phyloP scores from a whole-genome alignment of 2,797 vertebrate genomes.

The Sebastes steindachneri region DNA sequence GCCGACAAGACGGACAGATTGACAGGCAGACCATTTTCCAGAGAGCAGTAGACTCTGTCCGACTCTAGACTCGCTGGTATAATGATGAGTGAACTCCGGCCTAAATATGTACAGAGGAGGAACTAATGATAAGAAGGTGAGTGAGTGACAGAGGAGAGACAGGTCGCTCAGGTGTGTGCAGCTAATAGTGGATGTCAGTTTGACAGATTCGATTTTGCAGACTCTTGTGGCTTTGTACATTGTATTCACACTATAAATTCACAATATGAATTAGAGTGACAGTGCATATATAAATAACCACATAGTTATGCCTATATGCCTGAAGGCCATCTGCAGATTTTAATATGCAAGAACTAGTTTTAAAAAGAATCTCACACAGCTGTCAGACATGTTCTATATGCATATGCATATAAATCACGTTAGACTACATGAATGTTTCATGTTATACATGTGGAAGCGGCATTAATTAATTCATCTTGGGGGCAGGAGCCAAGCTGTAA shows the following conservation, averaged over 20 bases:
- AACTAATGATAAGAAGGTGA: slow-evolving; percentile 65
- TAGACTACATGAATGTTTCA: background rate
- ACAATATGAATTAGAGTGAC: slow-evolving; percentile 13
- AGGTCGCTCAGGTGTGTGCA: slow-evolving; percentile 30
- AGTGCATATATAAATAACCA: background rate
- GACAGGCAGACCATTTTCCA: slow-evolving; percentile 65
- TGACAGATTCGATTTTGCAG: slow-evolving; percentile 55
- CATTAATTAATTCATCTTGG: background rate
- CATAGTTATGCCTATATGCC: background rate
- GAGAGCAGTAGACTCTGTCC: slow-evolving; percentile 59
- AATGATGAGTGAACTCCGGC: slow-evolving; percentile 62
- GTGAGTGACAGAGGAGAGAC: slow-evolving; percentile 48
- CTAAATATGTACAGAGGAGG: slow-evolving; percentile 59
- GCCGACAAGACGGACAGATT: slow-evolving; percentile 45
- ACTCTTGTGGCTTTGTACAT: background rate
- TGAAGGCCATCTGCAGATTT: background rate
- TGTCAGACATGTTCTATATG: background rate
- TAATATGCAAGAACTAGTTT: background rate
- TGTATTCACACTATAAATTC: slow-evolving; percentile 11
- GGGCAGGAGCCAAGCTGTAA: background rate
- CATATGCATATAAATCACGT: background rate
- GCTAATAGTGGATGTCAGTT: slow-evolving; percentile 10
- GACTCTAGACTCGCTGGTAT: slow-evolving; percentile 16
- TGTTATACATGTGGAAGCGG: background rate
- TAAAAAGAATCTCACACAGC: background rate